Evolutionary conservation across 2,797 vertebrate species (phyloP).

Genomic region (Spinus olivaceus): DNA sequence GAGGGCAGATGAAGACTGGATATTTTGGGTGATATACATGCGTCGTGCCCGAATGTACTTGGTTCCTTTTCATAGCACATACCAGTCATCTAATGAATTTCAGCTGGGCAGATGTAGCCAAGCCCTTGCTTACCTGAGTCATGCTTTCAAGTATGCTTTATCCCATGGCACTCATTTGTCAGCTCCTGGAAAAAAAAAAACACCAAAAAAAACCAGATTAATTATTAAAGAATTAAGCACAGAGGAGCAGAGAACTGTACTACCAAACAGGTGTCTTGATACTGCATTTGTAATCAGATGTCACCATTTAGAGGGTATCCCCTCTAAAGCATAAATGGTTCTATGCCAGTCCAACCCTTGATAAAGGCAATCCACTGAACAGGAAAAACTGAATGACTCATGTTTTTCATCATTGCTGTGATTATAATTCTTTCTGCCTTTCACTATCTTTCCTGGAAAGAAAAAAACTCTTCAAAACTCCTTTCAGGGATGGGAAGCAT

Average conservation of each 20-base stretch:
- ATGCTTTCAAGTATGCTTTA: background rate
- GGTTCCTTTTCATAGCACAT: background rate
- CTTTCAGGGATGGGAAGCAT: background rate
- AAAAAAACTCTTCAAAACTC: background rate
- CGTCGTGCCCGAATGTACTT: accelerated
- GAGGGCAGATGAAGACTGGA: background rate
- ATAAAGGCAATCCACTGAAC: background rate
- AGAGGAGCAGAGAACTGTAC: background rate
- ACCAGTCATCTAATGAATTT: background rate
- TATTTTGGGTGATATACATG: background rate
- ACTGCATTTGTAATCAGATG: background rate
- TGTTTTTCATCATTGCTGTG: background rate
- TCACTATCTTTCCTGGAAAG: background rate
- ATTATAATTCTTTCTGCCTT: background rate
- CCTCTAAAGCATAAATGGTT: background rate
- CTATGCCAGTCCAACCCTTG: background rate
- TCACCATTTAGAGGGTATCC: background rate
- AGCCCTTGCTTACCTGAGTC: background rate
- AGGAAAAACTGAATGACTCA: background rate
- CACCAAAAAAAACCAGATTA: accelerated
- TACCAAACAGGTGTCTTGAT: background rate
- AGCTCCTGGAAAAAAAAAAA: background rate
- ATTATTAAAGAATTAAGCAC: background rate
- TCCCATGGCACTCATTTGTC: background rate
- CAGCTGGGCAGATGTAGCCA: background rate